Evolutionary conservation across 1,140 invertebrate genomes (phyloP), one percentile per base, ranked within the genome.

Genomic region (Globodera rostochiensis): DNA sequence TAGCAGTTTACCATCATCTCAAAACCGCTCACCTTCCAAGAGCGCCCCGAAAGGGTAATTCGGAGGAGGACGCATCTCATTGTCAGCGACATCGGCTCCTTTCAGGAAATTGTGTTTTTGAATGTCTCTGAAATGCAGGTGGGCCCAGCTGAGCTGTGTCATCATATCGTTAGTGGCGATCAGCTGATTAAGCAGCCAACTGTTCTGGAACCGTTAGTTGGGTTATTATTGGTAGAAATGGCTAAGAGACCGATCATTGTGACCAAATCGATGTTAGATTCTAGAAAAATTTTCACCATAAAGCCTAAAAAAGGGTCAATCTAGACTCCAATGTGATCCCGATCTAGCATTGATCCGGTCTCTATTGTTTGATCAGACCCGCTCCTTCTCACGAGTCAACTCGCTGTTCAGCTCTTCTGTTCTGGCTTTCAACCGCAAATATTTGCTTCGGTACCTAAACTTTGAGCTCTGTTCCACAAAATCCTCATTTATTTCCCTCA

Each of bases 141-240:
- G 57, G 7, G 69, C 25, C 36, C 25, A 47, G 36, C n/a, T 71
- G 36, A 71, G 25, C 6, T 45, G 69, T 11, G 46, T 47, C 69
- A 71, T 71, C 25, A 25, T 71, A 36, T 71, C 69, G n/a, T 71
- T 71, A 19, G 8, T 71, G n/a, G 46, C 25, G 8, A 71, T 71
- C 36, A 71, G n/a, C 69, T 71, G 69, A 47, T 71, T 71, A 21
- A 71, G 36, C 36, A 71, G 36, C 69, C 69, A 71, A 71, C 13
- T 45, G 36, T 36, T 71, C 69, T 71, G 36, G 36, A 47, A 71
- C 11, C 9, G 60, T 36, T 36, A 64, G n/a, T 64, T 6, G 5
- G 57, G 19, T 6, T 64, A 19, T 64, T 19, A 19, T 64, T 19
- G 36, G 3, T 36, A 36, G 36, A 1, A 36, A 1, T 36, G 36